These are phyloP conservation scores for Phenganax stokvisi DNA, from an alignment of 92 coral and sea anemone species.

Conservation along the genomic window DNA sequence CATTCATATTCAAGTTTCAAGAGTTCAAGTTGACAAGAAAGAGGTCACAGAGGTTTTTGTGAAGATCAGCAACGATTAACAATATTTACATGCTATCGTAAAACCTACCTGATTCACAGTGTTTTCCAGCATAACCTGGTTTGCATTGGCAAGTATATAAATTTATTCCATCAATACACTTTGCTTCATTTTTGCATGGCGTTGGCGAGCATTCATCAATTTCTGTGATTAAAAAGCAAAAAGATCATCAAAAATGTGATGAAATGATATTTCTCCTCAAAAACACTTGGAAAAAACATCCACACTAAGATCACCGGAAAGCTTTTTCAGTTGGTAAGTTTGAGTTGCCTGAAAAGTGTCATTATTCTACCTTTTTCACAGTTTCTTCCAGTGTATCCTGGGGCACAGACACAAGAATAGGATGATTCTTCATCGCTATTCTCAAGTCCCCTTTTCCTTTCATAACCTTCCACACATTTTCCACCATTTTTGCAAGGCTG, in stretches of 20 bases:
- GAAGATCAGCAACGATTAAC: too few species aligned
- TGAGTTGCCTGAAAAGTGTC: not conserved
- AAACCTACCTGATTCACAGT: slow-evolving; percentile 11
- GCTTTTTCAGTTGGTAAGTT: not conserved
- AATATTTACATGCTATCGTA: not conserved
- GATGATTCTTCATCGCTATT: slow-evolving; percentile 14
- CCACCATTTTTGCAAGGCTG: slow-evolving; percentile 38
- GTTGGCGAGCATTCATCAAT: slow-evolving; percentile 28
- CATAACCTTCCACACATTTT: slow-evolving; percentile 24
- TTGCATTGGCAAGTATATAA: slow-evolving; percentile 29
- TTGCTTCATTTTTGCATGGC: slow-evolving; percentile 24
- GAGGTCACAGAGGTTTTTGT: too few species aligned
- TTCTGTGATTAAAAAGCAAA: slow-evolving; percentile 8
- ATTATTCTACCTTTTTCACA: slow-evolving; percentile 19
- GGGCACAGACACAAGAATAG: slow-evolving; percentile 16
- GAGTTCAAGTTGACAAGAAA: too few species aligned
- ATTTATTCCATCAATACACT: slow-evolving; percentile 31
- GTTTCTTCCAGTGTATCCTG: slow-evolving; percentile 26
- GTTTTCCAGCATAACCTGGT: slow-evolving; percentile 19
- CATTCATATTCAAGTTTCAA: too few species aligned
- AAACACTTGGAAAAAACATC: too few species aligned
- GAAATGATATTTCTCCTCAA: not conserved
- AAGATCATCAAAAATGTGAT: not conserved
- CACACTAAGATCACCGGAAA: too few species aligned
- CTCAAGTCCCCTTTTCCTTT: not conserved